Conservation (phyloP, 1,140 invertebrate genomes). For the Calephelis nemesis region DNA sequence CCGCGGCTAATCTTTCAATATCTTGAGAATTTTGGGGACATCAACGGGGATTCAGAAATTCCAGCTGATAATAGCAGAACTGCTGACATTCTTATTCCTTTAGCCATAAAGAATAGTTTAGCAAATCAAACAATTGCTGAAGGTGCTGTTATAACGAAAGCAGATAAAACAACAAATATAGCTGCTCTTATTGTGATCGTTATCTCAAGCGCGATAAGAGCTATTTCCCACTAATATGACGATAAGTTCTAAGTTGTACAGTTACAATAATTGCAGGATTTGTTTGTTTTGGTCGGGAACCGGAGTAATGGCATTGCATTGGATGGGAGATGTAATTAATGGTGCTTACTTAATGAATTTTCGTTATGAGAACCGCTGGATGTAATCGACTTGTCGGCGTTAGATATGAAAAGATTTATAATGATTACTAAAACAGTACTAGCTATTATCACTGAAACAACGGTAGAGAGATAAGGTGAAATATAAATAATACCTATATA, state of each 20-base stretch:
- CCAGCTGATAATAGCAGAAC: conserved; percentile 38
- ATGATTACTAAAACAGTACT: conserved; percentile 17
- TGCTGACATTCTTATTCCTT: conserved; percentile 36
- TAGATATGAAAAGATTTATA: conserved; percentile 19
- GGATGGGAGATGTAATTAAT: conserved; percentile 69
- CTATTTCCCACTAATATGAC: conserved; percentile 35
- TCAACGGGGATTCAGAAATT: conserved; percentile 49
- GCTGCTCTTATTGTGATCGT: conserved; percentile 32
- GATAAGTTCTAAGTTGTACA: conserved; percentile 34
- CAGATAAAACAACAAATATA: conserved; percentile 43
- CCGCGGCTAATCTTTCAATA: conserved; percentile 77
- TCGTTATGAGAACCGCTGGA: conserved; percentile 58
- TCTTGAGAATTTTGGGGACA: conserved; percentile 69
- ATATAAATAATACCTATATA: too few species aligned
- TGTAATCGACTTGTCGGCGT: conserved; percentile 35
- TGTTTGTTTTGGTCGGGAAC: conserved; percentile 72
- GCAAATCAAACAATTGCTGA: conserved; percentile 33
- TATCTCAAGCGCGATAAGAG: conserved; percentile 44
- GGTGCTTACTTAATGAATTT: conserved; percentile 72
- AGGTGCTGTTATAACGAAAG: conserved; percentile 40
- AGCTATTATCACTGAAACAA: conserved; percentile 2
- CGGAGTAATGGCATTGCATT: conserved; percentile 70
- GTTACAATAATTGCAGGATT: conserved; percentile 73
- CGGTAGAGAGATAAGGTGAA: not conserved
- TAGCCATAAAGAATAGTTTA: conserved; percentile 38